Evolutionary conservation across 2,888 invertebrate genomes (phyloP).

Genomic region (Phlogophora meticulosa): DNA sequence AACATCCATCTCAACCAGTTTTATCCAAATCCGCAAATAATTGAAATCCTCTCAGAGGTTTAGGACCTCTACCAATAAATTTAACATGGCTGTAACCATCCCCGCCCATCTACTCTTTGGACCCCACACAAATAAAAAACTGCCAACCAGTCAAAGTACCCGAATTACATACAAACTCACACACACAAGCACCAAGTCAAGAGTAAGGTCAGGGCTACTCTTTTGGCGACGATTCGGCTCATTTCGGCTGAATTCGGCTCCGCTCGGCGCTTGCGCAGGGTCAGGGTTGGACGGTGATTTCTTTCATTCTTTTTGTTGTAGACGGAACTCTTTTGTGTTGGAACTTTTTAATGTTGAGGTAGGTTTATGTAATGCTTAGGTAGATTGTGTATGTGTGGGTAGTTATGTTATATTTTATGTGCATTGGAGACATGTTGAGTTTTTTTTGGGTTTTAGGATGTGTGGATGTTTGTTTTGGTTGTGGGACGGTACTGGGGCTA

Average conservation of each 20-base stretch:
- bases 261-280: constrained; percentile 78
- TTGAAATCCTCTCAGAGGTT: constrained; percentile 26
- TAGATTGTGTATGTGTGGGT: constrained; percentile 1
- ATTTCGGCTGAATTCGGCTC: constrained; percentile 81
- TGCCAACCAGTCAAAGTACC: constrained; percentile 75
- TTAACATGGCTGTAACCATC: background rate
- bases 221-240: constrained; percentile 77
- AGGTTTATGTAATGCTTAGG: constrained; percentile 62
- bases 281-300: constrained; percentile 77
- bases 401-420: constrained; percentile 7
- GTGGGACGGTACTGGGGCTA: constrained; percentile 1
- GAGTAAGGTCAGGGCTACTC: constrained; percentile 88
- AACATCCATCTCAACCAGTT: no score
- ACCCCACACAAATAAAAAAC: constrained; percentile 72
- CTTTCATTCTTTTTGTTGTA: constrained; percentile 62
- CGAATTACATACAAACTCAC: constrained; percentile 84
- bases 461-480: constrained; percentile 1
- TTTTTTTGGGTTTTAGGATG: constrained; percentile 18
- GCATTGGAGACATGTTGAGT: constrained; percentile 13
- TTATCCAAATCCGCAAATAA: background rate
- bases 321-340: constrained; percentile 60
- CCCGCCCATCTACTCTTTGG: constrained; percentile 72
- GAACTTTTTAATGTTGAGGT: constrained; percentile 55
- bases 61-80: background rate
- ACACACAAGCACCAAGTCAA: constrained; percentile 73